Base-by-base conservation (phyloP, 2,113 vertebrate genomes). In the Platycercus adscitus region DNA sequence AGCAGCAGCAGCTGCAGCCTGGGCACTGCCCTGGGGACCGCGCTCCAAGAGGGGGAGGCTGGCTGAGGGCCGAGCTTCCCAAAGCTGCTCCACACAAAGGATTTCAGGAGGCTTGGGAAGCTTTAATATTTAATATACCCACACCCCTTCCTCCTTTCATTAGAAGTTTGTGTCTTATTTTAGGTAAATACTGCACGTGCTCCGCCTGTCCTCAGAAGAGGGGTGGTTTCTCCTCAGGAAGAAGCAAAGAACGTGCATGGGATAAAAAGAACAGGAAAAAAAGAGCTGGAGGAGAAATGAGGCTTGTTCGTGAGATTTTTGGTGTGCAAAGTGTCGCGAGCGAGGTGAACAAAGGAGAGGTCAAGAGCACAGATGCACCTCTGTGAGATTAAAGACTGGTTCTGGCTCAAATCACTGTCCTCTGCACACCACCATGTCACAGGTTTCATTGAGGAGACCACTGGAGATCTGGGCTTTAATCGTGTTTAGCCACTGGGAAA, bases 1-100 rank as follows among this genome's bases (percentile, higher is more conserved):
- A 86, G 81, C 84, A 58, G 90, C 91, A 84, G 93, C 95, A 95
- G 96, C 94, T 96, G 94, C 93, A 95, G 86, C 92, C 87, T 5
- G 87, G 86, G 94, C 96, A 93, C 90, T 96, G 96, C 95, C 93
- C 95, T 90, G 85, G 93, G 95, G 95, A 95, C 72, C 9, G n/a
- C 43, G 55, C 83, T 49, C 81, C 17, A 6, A 71, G 92, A 95
- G 89, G 93, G 88, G 79, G 92, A 96, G 96, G 91, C 87, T 76
- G 93, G 88, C 23, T 25, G 50, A 76, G 77, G 93, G 88, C 83
- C n/a, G 56, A 7, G 1, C 64, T 95, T 93, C 90, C 91, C 93
- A 91, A 81, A 93, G 93, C 95, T 41, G 3, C 43, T 91, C 83
- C 9, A 17, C 95, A 97, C 93, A 93, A 96, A 91, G 93, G 91